These are phyloP conservation scores for Heteractis magnifica DNA, from an alignment of 92 coral and sea anemone species.

Conservation along the genomic window DNA sequence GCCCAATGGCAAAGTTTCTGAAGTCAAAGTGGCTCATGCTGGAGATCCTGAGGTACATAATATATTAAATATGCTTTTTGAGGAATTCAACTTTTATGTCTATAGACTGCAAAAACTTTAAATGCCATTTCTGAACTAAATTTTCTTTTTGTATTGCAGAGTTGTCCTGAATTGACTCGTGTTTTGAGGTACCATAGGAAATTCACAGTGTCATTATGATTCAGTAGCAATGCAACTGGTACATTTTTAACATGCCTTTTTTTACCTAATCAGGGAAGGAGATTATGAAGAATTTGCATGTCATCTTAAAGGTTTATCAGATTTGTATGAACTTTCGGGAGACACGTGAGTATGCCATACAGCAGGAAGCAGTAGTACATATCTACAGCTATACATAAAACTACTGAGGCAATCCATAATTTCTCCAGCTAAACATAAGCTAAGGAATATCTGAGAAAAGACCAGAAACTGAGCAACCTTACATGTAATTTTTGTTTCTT, in stretches of 20 bases:
- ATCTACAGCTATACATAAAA: too few species aligned
- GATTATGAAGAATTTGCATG: conserved; percentile 87
- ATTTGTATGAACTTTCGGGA: conserved; percentile 83
- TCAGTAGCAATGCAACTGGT: not conserved
- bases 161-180: conserved; percentile 91
- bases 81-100: not conserved
- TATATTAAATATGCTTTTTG: not conserved
- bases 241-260: not conserved
- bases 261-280: conserved; percentile 63
- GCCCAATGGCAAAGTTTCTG: conserved; percentile 78
- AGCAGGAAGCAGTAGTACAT: not conserved
- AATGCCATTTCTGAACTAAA: not conserved
- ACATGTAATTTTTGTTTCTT: too few species aligned
- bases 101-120: not conserved
- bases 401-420: not conserved
- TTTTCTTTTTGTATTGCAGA: conserved; percentile 31
- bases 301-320: conserved; percentile 87
- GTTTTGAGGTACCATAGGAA: conserved; percentile 59
- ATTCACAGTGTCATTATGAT: not conserved
- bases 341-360: conserved; percentile 76
- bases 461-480: too few species aligned
- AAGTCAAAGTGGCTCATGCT: conserved; percentile 94
- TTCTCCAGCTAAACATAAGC: too few species aligned
- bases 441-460: too few species aligned
- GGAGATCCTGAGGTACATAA: conserved; percentile 87